Conservation (phyloP, 1,140 invertebrate species). For the Bombus haemorrhoidalis region DNA sequence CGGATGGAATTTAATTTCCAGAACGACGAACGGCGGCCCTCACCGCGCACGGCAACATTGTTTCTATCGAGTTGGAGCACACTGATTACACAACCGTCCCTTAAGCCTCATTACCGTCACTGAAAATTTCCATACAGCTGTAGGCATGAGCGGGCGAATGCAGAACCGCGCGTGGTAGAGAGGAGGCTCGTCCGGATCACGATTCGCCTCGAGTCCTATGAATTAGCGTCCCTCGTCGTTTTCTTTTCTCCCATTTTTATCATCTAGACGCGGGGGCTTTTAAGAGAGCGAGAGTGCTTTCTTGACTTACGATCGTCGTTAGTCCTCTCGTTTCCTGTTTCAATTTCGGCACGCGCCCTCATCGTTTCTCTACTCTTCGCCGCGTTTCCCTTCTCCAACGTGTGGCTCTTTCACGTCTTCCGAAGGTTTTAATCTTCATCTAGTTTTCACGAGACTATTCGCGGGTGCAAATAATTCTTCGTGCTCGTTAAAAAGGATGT, state of each 20-base stretch:
- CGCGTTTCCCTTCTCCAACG: no score
- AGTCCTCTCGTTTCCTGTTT: constrained; percentile 67
- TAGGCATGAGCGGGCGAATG: background rate
- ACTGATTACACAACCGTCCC: constrained; percentile 53
- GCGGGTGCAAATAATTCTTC: background rate
- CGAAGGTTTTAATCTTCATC: background rate
- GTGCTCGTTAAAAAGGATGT: background rate
- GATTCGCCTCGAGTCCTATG: constrained; percentile 45
- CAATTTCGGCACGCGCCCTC: constrained; percentile 47
- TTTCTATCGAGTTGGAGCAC: constrained; percentile 38
- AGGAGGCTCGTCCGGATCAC: constrained; percentile 41
- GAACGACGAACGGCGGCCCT: background rate
- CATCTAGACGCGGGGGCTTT: constrained; percentile 47
- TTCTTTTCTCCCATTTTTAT: constrained; percentile 42
- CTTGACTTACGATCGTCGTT: constrained; percentile 68
- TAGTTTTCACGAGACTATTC: background rate
- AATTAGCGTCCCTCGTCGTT: constrained; percentile 55
- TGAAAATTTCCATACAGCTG: constrained; percentile 53
- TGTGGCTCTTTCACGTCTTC: background rate
- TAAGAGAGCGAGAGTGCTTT: constrained; percentile 63
- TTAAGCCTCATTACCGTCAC: constrained; percentile 51
- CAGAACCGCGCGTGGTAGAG: background rate
- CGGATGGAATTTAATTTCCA: constrained; percentile 60
- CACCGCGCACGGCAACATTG: background rate
- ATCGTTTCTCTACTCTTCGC: background rate